These are phyloP conservation scores for Eilema depressum DNA, from an alignment of 2,888 invertebrate genomes.

Conservation along the genomic window DNA sequence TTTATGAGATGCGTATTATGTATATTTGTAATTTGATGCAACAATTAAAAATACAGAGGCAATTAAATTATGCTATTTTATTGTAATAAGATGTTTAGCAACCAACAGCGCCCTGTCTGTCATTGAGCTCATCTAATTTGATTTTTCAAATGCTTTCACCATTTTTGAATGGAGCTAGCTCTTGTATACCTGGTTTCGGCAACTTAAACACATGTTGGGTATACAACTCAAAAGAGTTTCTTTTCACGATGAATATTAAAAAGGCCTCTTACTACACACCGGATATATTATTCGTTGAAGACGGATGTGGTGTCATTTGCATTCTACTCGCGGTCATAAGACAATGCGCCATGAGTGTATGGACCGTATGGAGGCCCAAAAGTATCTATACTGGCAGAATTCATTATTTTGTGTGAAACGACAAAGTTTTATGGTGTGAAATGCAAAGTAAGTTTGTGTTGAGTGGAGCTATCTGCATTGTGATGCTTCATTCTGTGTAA, in stretches of 20 bases:
- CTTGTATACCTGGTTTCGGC: constrained; percentile 19
- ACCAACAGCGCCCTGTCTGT: neutral
- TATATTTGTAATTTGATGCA: neutral
- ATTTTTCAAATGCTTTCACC: neutral
- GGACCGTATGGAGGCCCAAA: constrained; percentile 38
- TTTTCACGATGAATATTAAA: constrained; percentile 42
- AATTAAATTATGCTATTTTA: neutral
- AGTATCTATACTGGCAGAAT: constrained; percentile 41
- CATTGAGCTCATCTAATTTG: neutral
- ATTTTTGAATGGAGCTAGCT: neutral
- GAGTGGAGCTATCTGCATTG: constrained; percentile 3
- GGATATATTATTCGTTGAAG: constrained; percentile 76
- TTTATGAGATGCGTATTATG: neutral
- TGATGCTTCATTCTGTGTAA: constrained; percentile 5
- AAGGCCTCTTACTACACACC: constrained; percentile 61
- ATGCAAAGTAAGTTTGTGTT: constrained; percentile 6
- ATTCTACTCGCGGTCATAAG: constrained; percentile 69
- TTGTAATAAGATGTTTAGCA: neutral
- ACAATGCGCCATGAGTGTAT: constrained; percentile 47
- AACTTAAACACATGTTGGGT: neutral
- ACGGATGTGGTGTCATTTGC: constrained; percentile 81
- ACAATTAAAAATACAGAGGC: neutral
- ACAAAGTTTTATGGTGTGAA: constrained; percentile 22
- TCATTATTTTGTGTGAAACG: constrained; percentile 35
- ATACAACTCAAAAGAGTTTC: constrained; percentile 26